These are phyloP conservation scores for Stichopus horrens DNA, from an alignment of 53 echinoderm and acorn worm genomes.

Conservation along the genomic window DNA sequence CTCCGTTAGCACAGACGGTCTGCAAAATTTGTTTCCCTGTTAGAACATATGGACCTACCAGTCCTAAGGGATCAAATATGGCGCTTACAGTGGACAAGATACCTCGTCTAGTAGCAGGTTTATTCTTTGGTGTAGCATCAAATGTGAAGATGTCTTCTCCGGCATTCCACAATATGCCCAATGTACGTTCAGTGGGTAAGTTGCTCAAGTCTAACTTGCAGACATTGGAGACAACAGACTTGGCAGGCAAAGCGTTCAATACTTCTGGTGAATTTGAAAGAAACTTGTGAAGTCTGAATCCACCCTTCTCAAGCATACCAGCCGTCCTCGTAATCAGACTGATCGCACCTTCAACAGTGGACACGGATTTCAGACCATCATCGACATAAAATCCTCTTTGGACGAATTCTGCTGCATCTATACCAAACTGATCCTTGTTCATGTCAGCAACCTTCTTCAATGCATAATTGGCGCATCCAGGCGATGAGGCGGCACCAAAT, in stretches of 20 bases:
- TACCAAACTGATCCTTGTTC: constrained; percentile 45
- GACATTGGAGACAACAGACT: constrained; percentile 40
- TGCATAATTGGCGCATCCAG: constrained; percentile 66
- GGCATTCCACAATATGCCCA: constrained; percentile 29
- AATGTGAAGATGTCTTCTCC: constrained; percentile 39
- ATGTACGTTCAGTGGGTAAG: constrained; percentile 40
- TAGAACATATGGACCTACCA: constrained; percentile 36
- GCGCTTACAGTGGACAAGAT: constrained; percentile 37
- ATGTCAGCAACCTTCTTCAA: constrained; percentile 63
- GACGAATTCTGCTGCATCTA: constrained; percentile 55
- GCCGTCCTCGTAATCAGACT: constrained; percentile 42
- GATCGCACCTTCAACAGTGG: constrained; percentile 50
- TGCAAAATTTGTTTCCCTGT: constrained; percentile 40
- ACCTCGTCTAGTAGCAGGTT: constrained; percentile 39
- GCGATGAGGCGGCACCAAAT: constrained; percentile 63
- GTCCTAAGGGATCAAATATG: constrained; percentile 41
- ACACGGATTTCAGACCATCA: constrained; percentile 50
- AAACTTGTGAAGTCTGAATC: constrained; percentile 49
- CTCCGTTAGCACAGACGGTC: neutral
- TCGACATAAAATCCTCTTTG: constrained; percentile 62
- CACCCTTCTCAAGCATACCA: constrained; percentile 49
- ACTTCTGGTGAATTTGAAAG: constrained; percentile 35
- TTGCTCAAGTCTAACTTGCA: constrained; percentile 25
- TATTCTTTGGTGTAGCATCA: constrained; percentile 39
- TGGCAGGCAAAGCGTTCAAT: constrained; percentile 26